phyloP scores from a whole-genome alignment of 1,140 invertebrate genomes.

The Meteorus sp. region DNA sequence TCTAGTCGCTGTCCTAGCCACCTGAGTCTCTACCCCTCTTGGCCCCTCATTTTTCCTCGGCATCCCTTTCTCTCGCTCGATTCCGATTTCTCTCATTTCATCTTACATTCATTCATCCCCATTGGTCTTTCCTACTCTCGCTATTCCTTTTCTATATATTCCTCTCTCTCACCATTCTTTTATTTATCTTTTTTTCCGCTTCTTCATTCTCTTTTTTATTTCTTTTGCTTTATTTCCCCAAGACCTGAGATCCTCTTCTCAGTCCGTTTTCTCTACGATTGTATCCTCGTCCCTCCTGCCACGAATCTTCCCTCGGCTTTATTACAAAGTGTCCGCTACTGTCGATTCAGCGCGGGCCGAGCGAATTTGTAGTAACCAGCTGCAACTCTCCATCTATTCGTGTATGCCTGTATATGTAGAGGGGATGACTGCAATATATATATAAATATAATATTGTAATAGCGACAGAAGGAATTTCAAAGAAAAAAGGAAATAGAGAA shows the following conservation, averaged over 20 bases:
- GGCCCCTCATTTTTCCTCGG: slow-evolving; percentile 10
- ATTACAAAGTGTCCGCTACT: slow-evolving; percentile 36
- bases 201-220: slow-evolving; percentile 7
- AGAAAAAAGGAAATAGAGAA: no score
- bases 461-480: no score
- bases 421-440: no score
- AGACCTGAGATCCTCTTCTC: background rate
- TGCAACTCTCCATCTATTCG: no score
- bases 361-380: no score
- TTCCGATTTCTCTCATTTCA: slow-evolving; percentile 6
- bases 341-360: slow-evolving; percentile 32
- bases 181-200: slow-evolving; percentile 23
- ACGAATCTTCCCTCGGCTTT: slow-evolving; percentile 29
- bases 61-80: slow-evolving; percentile 23
- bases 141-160: slow-evolving; percentile 3
- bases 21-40: slow-evolving; percentile 1
- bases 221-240: slow-evolving; percentile 5
- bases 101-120: slow-evolving; percentile 17
- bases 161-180: background rate
- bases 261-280: background rate
- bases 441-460: no score
- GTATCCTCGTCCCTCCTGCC: background rate
- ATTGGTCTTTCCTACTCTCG: slow-evolving; percentile 15
- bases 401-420: no score
- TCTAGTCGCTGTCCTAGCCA: slow-evolving; percentile 20